These are phyloP conservation scores for Corythoichthys haematopterus DNA, from an alignment of 2,113 vertebrate genomes.

Conservation along the genomic window DNA sequence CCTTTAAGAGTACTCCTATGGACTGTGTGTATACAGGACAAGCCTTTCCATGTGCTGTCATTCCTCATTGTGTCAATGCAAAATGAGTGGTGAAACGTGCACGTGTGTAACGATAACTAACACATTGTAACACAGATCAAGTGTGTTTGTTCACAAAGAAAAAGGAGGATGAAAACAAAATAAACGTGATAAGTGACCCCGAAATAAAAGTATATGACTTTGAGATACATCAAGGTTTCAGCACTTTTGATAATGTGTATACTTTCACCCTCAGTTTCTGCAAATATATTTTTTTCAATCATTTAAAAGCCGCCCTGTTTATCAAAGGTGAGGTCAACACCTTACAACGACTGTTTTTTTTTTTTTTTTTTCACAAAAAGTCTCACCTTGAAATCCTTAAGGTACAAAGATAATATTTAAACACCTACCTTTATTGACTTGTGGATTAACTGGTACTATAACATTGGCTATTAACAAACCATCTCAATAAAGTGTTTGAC, in stretches of 20 bases:
- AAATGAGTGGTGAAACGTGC: constrained; percentile 42
- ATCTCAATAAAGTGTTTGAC: constrained; percentile 32
- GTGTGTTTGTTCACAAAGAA: constrained; percentile 48
- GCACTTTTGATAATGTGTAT: neutral
- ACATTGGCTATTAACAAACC: constrained; percentile 15
- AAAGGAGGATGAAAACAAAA: constrained; percentile 13
- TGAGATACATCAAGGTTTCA: constrained; percentile 12
- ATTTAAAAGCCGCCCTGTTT: constrained; percentile 47
- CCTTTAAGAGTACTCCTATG: neutral
- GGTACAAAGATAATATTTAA: constrained; percentile 18
- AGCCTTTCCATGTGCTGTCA: constrained; percentile 4
- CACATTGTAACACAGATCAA: constrained; percentile 1
- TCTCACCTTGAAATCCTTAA: constrained; percentile 16
- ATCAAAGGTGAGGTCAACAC: constrained; percentile 41
- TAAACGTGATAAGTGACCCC: constrained; percentile 31
- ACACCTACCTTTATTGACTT: constrained; percentile 40
- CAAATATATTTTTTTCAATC: constrained; percentile 24
- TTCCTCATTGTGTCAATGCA: constrained; percentile 31
- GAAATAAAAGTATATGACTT: constrained; percentile 33
- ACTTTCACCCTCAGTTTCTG: constrained; percentile 1
- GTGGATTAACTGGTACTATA: constrained; percentile 30
- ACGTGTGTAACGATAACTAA: constrained; percentile 19
- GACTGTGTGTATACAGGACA: neutral
- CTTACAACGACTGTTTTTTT: no score
- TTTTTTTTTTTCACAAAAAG: constrained; percentile 20